These are phyloP conservation scores for Pseudomyrmex flavicornis DNA, from an alignment of 1,140 invertebrate species.

Conservation along the genomic window DNA sequence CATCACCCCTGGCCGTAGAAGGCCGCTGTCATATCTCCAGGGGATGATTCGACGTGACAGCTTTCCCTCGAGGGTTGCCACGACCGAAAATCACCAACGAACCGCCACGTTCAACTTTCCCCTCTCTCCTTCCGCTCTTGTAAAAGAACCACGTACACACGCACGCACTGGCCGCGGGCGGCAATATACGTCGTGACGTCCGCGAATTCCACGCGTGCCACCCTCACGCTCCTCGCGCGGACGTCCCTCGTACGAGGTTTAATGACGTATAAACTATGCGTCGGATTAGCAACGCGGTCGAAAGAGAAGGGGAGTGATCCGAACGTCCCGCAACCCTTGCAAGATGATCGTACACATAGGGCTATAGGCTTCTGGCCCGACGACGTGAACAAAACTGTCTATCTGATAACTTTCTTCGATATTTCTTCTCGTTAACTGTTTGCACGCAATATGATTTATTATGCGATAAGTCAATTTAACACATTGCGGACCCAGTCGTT, in stretches of 20 bases:
- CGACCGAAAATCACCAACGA: constrained; percentile 61
- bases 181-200: constrained; percentile 83
- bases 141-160: constrained; percentile 59
- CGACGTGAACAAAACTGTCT: constrained; percentile 53
- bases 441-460: background rate
- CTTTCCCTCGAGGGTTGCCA: constrained; percentile 78
- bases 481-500: background rate
- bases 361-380: constrained; percentile 64
- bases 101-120: constrained; percentile 49
- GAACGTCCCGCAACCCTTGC: constrained; percentile 56
- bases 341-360: constrained; percentile 61
- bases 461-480: background rate
- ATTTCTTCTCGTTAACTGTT: constrained; percentile 10
- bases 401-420: constrained; percentile 30
- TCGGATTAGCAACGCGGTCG: constrained; percentile 81
- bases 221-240: constrained; percentile 64
- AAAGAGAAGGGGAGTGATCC: constrained; percentile 22
- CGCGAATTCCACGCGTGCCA: constrained; percentile 82
- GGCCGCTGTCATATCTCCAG: constrained; percentile 81
- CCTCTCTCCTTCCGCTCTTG: constrained; percentile 33
- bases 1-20: constrained; percentile 73
- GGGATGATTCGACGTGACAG: constrained; percentile 83
- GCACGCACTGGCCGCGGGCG: constrained; percentile 65
- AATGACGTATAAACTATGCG: constrained; percentile 85
- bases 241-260: constrained; percentile 76